Base-by-base conservation (phyloP, 2,888 invertebrate species). In the Clostera curtula region DNA sequence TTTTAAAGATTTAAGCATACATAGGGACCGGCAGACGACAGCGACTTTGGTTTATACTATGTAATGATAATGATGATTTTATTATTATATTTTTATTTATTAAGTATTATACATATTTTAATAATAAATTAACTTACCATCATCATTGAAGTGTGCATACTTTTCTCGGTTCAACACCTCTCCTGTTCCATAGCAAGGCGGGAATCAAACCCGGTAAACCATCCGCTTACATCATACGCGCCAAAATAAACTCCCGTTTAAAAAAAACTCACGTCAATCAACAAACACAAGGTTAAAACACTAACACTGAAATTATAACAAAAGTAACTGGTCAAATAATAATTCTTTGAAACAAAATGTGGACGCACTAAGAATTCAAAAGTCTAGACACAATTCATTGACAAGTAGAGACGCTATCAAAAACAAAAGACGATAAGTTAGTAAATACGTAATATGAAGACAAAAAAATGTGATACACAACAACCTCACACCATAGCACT, bases 121-220 rank as follows among this genome's bases (percentile, higher is more conserved):
- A 27, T 27, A n/a, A n/a, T 19, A 6, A 27, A 28, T 30, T 26
- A 23, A 61, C 80, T 73, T 42, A 82, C 82, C 82, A 83, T 82
- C 71, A 80, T 82, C 57, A 83, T 73, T 58, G 82, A 82, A 62
- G 80, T 76, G 50, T 82, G 80, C 82, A 82, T 82, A 34, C 29
- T 49, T 39, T 27, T 43, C 58, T n/a, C n/a, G n/a, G 31, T 36
- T 67, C 65, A 68, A 43, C 56, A 55, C 48, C 52, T 43, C 41
- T 39, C 45, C 40, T 44, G 50, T 55, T 42, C 59, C 77, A 67
- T 63, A 49, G 29, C 42, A 34, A 44, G 43, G 44, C 67, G 70
- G 76, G 76, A 70, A 36, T 65, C 68, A 56, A 74, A 73, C 71
- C 73, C 69, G 52, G 60, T 56, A 61, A 56, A 48, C 54, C 52